Percentiles rank a stretch among this genome's conserved stretches.
Evolutionary conservation across 2,888 invertebrate species (phyloP).

Genomic region (Noctua comes): DNA sequence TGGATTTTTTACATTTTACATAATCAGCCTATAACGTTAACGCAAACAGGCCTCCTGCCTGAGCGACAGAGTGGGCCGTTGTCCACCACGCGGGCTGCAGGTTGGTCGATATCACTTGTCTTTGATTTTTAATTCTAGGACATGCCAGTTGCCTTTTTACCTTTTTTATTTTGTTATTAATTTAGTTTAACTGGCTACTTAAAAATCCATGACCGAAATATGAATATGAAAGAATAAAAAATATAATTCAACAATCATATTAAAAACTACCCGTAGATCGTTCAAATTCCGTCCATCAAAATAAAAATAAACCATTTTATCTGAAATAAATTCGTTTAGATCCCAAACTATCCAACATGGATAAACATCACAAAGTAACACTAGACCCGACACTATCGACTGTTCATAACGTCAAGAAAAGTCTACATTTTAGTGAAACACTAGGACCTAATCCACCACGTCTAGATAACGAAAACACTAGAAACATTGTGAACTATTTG

Average conservation of each 20-base stretch:
- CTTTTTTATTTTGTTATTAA: background rate
- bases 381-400: conserved; percentile 27
- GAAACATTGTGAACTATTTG: conserved; percentile 57
- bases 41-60: no score
- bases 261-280: background rate
- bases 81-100: no score
- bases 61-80: no score
- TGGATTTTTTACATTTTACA: no score
- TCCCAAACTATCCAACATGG: background rate
- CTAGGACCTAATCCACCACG: conserved; percentile 27
- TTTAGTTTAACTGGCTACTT: background rate
- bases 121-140: no score
- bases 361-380: conserved; percentile 25
- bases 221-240: background rate
- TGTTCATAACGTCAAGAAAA: conserved; percentile 35
- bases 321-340: background rate
- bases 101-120: no score
- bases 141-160: no score
- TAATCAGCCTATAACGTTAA: no score
- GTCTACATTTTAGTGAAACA: conserved; percentile 42
- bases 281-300: background rate
- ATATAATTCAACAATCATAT: background rate
- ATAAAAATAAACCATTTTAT: background rate
- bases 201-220: background rate
- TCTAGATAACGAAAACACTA: conserved; percentile 57